phyloP scores from a whole-genome alignment of 92 coral and sea anemone genomes.

The Parazoanthus darwini region DNA sequence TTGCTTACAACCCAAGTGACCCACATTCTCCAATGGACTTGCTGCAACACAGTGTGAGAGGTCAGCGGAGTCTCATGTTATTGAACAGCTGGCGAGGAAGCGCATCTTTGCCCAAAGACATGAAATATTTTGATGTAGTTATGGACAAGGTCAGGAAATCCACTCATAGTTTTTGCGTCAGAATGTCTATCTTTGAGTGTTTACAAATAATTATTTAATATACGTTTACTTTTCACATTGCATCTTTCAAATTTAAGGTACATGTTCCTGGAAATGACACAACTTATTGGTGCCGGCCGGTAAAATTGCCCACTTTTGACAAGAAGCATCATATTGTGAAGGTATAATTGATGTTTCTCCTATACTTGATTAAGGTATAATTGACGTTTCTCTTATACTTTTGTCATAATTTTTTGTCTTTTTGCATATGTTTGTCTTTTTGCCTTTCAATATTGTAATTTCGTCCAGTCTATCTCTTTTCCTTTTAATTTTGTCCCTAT shows the following conservation, averaged over 20 bases:
- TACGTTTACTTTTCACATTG: too few relatives aligned
- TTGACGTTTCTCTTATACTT: too few relatives aligned
- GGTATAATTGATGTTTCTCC: not conserved
- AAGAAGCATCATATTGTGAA: slow-evolving; percentile 41
- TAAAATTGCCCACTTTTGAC: slow-evolving; percentile 32
- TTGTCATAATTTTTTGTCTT: not conserved
- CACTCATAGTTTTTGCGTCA: too few relatives aligned
- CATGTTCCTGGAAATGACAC: slow-evolving; percentile 19
- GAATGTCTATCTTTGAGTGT: too few relatives aligned
- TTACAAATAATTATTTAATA: too few relatives aligned
- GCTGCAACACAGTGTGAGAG: slow-evolving; percentile 43
- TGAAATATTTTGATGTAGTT: slow-evolving; percentile 41
- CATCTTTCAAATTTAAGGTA: not conserved
- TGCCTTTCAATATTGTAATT: not conserved
- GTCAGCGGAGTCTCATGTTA: slow-evolving; percentile 53
- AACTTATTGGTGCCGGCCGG: slow-evolving; percentile 44
- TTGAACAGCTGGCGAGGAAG: slow-evolving; percentile 31
- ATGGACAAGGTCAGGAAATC: slow-evolving; percentile 28
- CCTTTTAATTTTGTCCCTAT: not conserved
- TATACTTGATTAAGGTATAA: slow-evolving; percentile 3
- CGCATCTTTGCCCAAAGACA: slow-evolving; percentile 49
- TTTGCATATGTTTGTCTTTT: not conserved
- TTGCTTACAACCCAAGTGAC: slow-evolving; percentile 50
- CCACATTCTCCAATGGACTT: slow-evolving; percentile 48
- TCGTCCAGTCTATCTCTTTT: not conserved